These are phyloP conservation scores for Clangula hyemalis DNA, from an alignment of 2,797 vertebrate genomes.

Conservation along the genomic window DNA sequence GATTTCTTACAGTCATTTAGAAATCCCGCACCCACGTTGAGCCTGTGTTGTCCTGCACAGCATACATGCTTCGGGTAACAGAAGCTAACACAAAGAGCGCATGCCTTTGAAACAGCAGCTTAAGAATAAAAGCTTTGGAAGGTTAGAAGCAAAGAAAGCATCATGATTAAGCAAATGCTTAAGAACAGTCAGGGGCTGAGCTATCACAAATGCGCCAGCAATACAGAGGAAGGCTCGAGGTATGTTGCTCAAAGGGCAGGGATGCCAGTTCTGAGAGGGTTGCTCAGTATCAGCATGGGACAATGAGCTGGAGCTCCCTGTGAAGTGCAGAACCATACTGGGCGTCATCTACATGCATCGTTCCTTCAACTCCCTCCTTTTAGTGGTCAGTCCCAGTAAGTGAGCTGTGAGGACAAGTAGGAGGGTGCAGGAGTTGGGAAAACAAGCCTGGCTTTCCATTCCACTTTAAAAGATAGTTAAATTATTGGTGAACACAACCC, in stretches of 20 bases:
- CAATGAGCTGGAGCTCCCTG: not conserved
- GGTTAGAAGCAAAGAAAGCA: conserved; percentile 54
- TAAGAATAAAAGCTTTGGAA: conserved; percentile 8
- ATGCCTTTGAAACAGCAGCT: conserved; percentile 29
- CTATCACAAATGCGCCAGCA: not conserved
- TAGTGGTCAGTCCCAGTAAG: not conserved
- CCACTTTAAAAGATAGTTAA: not conserved
- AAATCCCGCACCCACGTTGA: fast-evolving
- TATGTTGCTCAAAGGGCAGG: not conserved
- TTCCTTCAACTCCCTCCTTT: not conserved
- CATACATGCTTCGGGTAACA: not conserved
- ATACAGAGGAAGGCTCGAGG: not conserved
- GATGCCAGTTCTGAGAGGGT: not conserved
- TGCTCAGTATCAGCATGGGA: not conserved
- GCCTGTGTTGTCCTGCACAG: not conserved
- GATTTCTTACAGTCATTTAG: not conserved
- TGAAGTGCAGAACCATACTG: not conserved
- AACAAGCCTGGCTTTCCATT: not conserved
- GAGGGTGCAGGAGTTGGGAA: not conserved
- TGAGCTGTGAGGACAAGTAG: not conserved
- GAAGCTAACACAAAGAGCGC: not conserved
- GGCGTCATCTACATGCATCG: not conserved
- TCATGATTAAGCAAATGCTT: conserved; percentile 36
- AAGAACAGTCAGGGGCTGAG: not conserved
- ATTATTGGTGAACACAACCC: not conserved